A percentile compares a stretch with the other conserved stretches of the same genome.
Conservation (phyloP, 2,113 vertebrate species). For the Dolichallabes microphthalmus region DNA sequence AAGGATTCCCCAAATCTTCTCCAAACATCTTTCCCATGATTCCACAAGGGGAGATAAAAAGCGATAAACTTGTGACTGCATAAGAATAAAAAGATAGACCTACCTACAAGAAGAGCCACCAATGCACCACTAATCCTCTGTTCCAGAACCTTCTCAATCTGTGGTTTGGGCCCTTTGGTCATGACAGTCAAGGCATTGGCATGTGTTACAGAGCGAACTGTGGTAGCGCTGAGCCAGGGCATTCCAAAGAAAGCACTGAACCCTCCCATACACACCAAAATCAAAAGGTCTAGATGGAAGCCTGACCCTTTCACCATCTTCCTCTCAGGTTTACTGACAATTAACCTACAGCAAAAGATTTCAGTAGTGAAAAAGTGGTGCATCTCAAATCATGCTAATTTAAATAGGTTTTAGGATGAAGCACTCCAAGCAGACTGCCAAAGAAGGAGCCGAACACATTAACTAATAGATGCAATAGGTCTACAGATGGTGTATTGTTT, state of each 20-base stretch:
- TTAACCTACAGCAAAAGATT: conserved; percentile 72
- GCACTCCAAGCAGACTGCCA: neutral
- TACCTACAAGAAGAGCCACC: conserved; percentile 90
- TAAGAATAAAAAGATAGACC: conserved; percentile 52
- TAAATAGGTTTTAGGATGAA: neutral
- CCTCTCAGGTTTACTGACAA: conserved; percentile 92
- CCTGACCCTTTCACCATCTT: conserved; percentile 93
- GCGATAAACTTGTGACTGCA: neutral
- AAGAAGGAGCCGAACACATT: neutral
- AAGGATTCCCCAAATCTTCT: neutral
- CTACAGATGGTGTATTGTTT: neutral
- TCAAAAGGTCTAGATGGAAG: conserved; percentile 90
- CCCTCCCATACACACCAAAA: conserved; percentile 92
- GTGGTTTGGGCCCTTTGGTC: conserved; percentile 77
- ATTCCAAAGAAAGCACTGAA: conserved; percentile 84
- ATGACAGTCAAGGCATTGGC: conserved; percentile 92
- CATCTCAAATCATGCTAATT: neutral
- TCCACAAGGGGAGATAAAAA: neutral
- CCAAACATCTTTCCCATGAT: neutral
- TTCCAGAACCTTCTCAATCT: conserved; percentile 87
- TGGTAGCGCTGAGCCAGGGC: conserved; percentile 96
- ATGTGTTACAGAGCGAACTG: conserved; percentile 89
- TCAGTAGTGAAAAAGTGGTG: neutral
- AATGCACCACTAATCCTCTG: conserved; percentile 88
- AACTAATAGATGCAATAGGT: neutral